A percentile compares a stretch with the other conserved stretches of the same genome.
Conservation (phyloP, 2,888 invertebrate genomes). For the Mythimna impura region DNA sequence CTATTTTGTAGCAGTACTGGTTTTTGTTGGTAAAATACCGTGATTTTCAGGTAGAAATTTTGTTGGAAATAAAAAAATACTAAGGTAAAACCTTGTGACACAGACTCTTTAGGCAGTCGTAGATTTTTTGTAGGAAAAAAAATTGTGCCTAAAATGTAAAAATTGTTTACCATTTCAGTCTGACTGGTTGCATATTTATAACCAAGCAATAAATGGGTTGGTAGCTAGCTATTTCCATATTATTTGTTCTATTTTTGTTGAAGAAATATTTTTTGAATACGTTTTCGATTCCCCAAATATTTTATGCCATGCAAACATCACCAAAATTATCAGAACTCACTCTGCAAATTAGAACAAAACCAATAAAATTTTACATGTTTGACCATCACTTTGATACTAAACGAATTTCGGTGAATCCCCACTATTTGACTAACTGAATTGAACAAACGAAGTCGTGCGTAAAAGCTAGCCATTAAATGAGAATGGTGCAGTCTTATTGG, state of each 20-base stretch:
- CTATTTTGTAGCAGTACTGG: background rate
- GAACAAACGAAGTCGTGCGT: constrained; percentile 35
- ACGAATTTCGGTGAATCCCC: constrained; percentile 34
- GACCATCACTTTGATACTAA: constrained; percentile 43
- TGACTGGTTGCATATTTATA: background rate
- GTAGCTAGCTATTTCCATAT: too few relatives aligned
- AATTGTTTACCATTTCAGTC: background rate
- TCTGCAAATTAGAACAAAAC: constrained; percentile 27
- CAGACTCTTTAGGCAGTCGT: background rate
- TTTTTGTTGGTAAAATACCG: constrained; percentile 72
- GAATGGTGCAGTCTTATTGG: constrained; percentile 56
- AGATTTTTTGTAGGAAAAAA: background rate
- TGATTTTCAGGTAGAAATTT: constrained; percentile 10
- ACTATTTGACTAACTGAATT: constrained; percentile 59
- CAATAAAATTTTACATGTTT: constrained; percentile 63
- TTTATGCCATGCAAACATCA: background rate
- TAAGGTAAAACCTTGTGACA: background rate
- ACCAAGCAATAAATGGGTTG: background rate
- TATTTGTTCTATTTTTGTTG: too few relatives aligned
- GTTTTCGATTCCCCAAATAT: constrained; percentile 16
- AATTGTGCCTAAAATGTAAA: background rate
- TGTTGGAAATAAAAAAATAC: constrained; percentile 11
- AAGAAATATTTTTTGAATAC: too few relatives aligned
- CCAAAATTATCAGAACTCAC: constrained; percentile 13
- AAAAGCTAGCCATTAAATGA: constrained; percentile 52